These are phyloP conservation scores for Hirtodrosophila cameraria DNA, from an alignment of 2,888 invertebrate species.

Conservation along the genomic window DNA sequence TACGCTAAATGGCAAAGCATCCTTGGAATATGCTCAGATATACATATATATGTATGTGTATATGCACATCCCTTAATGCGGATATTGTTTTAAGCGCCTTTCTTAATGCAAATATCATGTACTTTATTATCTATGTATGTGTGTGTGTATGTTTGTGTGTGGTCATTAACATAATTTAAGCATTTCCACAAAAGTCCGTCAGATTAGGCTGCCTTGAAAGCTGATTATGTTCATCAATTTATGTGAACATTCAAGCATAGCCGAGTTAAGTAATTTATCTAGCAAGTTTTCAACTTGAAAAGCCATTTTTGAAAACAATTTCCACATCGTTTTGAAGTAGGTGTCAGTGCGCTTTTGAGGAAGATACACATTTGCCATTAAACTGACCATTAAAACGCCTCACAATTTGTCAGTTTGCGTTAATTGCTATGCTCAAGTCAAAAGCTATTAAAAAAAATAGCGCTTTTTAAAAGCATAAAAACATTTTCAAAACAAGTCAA, in stretches of 20 bases:
- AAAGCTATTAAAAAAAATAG: conserved; percentile 11
- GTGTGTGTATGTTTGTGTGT: neutral
- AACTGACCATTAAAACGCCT: conserved; percentile 48
- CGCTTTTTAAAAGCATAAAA: conserved; percentile 6
- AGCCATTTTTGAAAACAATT: conserved; percentile 21
- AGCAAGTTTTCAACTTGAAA: neutral
- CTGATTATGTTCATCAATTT: conserved; percentile 34
- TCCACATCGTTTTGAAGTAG: conserved; percentile 39
- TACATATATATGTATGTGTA: conserved; percentile 27
- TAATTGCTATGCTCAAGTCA: conserved; percentile 40
- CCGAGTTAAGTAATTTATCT: conserved; percentile 23
- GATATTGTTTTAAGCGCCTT: conserved; percentile 31
- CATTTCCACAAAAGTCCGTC: conserved; percentile 45
- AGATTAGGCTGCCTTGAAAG: conserved; percentile 26
- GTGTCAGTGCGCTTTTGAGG: conserved; percentile 39
- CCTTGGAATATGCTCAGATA: conserved; percentile 9
- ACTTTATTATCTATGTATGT: conserved; percentile 39
- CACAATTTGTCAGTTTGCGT: conserved; percentile 62
- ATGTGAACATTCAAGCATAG: neutral
- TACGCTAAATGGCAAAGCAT: conserved; percentile 56
- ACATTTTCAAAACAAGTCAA: conserved; percentile 65
- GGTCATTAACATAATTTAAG: conserved; percentile 57
- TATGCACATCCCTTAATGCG: conserved; percentile 45
- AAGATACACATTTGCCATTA: conserved; percentile 23
- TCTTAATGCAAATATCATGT: conserved; percentile 60